Evolutionary conservation across 1,140 invertebrate species (phyloP), one percentile per base, ranked within the genome.

Genomic region (Drosophila subobscura): DNA sequence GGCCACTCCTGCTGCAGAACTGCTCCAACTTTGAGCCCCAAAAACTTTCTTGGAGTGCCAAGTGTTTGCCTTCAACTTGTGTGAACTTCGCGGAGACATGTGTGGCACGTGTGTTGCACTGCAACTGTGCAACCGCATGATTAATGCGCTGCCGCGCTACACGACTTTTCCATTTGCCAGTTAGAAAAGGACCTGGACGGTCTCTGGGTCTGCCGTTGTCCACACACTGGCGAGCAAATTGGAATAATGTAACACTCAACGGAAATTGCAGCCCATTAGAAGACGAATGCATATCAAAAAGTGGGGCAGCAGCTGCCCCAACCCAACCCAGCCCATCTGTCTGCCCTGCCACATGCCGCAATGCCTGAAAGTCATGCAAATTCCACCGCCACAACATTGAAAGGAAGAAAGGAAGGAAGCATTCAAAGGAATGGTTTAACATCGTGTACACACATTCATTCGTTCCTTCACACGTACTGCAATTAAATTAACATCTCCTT

Each of bases 401-500:
- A 49, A 14, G 27, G 33, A 57, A 55, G 45, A 51, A 60, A 59
- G 42, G 45, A 29, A 49, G 20, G 51, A 65, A 57, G 49, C 42
- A 37, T 20, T 59, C 8, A n/a, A 37, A 8, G 45, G 44, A 66
- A 37, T 37, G 33, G 10, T 37, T 8, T 37, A 12, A 10, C 33
- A 27, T 27, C 10, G 12, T 37, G 29, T 33, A 7, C 29, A 16
- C 27, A 54, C 22, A 20, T 60, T 29, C 8, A 44, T 47, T 5
- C 53, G n/a, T 52, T 5, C 53, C 16, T 52, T 40, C 33, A 44
- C 27, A 54, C 46, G 8, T 65, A 33, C 44, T 71, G 77, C 66
- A 79, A 85, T 84, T 85, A 79, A 84, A 85, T 84, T 76, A 85
- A 79, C 63, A 85, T 37, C 46, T 58, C 49, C 58, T 40, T 56